Evolutionary conservation across 1,140 invertebrate species (phyloP).

Genomic region (Drosophila auraria): DNA sequence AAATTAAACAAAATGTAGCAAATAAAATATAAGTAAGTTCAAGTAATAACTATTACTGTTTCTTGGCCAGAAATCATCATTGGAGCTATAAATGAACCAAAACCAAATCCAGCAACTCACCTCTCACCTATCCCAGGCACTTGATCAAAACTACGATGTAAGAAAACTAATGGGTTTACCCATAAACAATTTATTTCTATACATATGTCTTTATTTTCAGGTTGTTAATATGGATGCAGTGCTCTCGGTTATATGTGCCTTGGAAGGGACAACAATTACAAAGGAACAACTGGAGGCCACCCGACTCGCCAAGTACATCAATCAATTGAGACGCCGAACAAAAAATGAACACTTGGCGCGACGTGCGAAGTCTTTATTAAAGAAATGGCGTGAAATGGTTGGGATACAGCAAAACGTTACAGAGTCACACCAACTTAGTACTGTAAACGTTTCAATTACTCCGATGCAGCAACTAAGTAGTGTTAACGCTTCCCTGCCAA

Average conservation of each 20-base stretch:
- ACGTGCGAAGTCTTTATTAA: conserved; percentile 95
- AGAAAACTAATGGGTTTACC: conserved; percentile 70
- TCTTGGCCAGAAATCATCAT: conserved; percentile 14
- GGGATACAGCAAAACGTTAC: conserved; percentile 81
- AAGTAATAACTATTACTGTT: conserved; percentile 7
- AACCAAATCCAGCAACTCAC: conserved; percentile 86
- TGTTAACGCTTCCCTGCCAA: neutral
- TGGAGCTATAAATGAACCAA: conserved; percentile 80
- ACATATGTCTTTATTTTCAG: conserved; percentile 86
- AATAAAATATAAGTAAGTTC: neutral
- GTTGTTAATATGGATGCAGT: conserved; percentile 97
- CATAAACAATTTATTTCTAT: neutral
- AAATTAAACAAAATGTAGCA: neutral
- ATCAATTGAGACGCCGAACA: conserved; percentile 94
- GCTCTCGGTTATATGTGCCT: conserved; percentile 94
- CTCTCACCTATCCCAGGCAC: conserved; percentile 88
- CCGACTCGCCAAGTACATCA: conserved; percentile 96
- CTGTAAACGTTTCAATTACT: neutral
- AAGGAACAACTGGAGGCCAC: conserved; percentile 97
- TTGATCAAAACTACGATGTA: conserved; percentile 90
- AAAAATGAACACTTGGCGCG: conserved; percentile 92
- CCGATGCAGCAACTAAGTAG: conserved; percentile 2
- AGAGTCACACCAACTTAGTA: conserved; percentile 25
- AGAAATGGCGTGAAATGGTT: conserved; percentile 93
- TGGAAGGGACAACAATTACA: conserved; percentile 97